Base-by-base conservation (phyloP, 2,888 invertebrate species). In the Drosophila parthenogenetica region DNA sequence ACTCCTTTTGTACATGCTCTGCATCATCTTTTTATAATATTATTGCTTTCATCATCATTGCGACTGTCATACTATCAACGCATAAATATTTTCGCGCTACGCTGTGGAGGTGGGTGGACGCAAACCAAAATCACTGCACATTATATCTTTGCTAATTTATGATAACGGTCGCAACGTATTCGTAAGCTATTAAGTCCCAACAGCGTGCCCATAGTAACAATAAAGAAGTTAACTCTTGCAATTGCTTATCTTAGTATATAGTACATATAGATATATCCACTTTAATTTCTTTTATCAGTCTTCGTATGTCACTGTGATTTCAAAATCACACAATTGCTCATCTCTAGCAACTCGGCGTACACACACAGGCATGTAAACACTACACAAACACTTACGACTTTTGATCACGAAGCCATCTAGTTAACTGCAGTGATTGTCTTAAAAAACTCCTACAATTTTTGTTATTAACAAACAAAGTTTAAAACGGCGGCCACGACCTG, bases 291-390 rank as follows among this genome's bases (percentile, higher is more conserved):
- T 39, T 14, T 39, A 39, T 39, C n/a, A 50, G 48, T 16, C 8
- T 17, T 7, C 14, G 16, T 3, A 57, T 57, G 62, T 58, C 61
- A 54, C 67, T 51, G 32, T 60, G 48, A 45, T 32, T 43, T 49
- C 39, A 19, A 22, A 55, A 45, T 54, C 60, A 55, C 49, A 46
- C 8, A 49, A 19, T 39, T 32, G 32, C 50, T 43, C 70, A 70
- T 69, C 70, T 57, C 48, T n/a, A 42, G 16, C 17, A 46, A 37
- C 25, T 57, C 48, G 49, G 51, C 29, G 14, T 17, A 29, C 17
- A 37, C 17, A 39, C 49, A 57, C 43, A 39, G 13, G n/a, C n/a
- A 1, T 39, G 7, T n/a, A 39, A 39, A 39, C 39, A n/a, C 19
- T 22, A 22, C 13, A 45, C 8, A 3, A 7, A 8, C 45, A 22